Evolutionary conservation across 2,888 invertebrate genomes (phyloP), one percentile per base, ranked within the genome.

Genomic region (Aphodius sticticus): DNA sequence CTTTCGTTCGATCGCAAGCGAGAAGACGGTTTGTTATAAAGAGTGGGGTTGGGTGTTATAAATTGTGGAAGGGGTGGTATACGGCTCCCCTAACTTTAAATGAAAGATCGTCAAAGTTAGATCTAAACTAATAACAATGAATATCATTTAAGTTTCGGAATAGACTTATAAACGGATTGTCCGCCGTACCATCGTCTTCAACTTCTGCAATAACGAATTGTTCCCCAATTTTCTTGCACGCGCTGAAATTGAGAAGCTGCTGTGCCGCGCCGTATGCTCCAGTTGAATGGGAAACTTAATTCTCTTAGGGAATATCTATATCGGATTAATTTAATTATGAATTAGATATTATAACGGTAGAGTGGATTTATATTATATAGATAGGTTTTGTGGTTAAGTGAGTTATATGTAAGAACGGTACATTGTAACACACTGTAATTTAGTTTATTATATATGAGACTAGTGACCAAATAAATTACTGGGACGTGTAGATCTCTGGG

Each of bases 121-220:
- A 83, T 84, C 81, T 79, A 83, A 83, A 84, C 84, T 84, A 84
- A 81, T 82, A 84, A 84, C 85, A 84, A 85, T 85, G 85, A 85
- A 84, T 84, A 84, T 84, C 83, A 84, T 85, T 85, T 84, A 85
- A 85, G 84, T 85, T 85, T 82, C 82, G 80, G 80, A 85, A 83
- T 84, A 82, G 83, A 83, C 78, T 83, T 82, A 83, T 82, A 82
- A 83, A 81, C 80, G 83, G 80, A 82, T 83, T 82, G 80, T 81
- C 79, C 81, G 79, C 78, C 81, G 79, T 82, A 53, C 53, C 53
- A 7, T 53, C 53, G 53, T 5, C 78, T 37, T 77, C 79, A 83
- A 83, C 83, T 83, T 83, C 74, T 71, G 82, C 80, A 81, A 83
- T 82, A 81, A 83, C 76, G 81, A 80, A 81, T 82, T 82, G 82